Evolutionary conservation across 1,140 invertebrate genomes (phyloP).

Genomic region (Scaptomyza graminum): DNA sequence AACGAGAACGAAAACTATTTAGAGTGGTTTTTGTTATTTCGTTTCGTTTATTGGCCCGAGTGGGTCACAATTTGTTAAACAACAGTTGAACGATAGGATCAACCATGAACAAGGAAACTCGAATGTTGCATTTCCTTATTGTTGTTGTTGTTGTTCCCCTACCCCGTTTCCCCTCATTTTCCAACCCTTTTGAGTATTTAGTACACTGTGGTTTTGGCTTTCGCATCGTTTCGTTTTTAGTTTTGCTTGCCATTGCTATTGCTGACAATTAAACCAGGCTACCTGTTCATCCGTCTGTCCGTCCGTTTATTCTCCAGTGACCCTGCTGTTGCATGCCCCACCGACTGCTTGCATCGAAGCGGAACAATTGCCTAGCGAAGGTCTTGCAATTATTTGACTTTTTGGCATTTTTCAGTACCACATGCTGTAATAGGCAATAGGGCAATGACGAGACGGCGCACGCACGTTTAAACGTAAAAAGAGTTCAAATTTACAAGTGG

Average conservation of each 20-base stretch:
- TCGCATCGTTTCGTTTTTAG: conserved; percentile 3
- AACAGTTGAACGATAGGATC: background rate
- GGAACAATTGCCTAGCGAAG: conserved; percentile 11
- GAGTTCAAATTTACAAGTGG: conserved; percentile 61
- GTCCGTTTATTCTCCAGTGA: conserved; percentile 27
- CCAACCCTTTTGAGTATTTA: background rate
- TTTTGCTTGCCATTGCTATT: conserved; percentile 25
- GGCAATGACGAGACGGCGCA: conserved; percentile 53
- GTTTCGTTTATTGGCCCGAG: conserved; percentile 22
- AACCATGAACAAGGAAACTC: conserved; percentile 14
- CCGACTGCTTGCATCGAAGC: conserved; percentile 3
- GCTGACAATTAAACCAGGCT: conserved; percentile 62
- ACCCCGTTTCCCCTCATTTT: background rate
- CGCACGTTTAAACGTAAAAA: conserved; percentile 79
- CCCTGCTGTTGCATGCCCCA: conserved; percentile 20
- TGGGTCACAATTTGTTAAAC: conserved; percentile 25
- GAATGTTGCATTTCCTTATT: conserved; percentile 11
- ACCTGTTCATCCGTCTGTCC: conserved; percentile 38
- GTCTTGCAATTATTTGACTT: conserved; percentile 19
- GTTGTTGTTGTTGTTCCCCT: background rate
- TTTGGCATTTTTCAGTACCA: conserved; percentile 23
- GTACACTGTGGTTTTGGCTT: background rate
- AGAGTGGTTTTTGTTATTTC: background rate
- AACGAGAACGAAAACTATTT: background rate
- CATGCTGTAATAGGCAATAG: conserved; percentile 26